These are phyloP conservation scores for Caenorhabditis sp. DNA, from an alignment of 2,888 invertebrate species.

Conservation along the genomic window DNA sequence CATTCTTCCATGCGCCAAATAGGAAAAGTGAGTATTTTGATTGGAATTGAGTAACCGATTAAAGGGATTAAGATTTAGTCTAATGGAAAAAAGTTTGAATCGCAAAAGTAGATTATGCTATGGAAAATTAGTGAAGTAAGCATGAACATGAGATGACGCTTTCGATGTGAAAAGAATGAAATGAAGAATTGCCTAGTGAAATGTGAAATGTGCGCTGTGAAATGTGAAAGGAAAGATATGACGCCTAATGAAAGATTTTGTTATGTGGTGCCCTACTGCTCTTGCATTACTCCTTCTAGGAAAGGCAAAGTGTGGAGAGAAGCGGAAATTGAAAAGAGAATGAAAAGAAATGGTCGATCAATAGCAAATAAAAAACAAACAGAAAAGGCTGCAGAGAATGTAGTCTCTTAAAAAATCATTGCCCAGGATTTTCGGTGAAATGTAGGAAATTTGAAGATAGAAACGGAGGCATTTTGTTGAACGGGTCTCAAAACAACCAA, in stretches of 20 bases:
- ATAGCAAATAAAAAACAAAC: too few relatives aligned
- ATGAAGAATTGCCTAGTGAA: not conserved
- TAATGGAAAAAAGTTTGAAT: not conserved
- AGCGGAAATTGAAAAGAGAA: not conserved
- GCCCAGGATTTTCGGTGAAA: too few relatives aligned
- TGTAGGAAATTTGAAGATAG: too few relatives aligned
- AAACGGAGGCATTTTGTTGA: too few relatives aligned
- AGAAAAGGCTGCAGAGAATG: too few relatives aligned
- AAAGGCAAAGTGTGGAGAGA: not conserved
- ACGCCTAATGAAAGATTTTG: not conserved
- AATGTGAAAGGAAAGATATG: not conserved
- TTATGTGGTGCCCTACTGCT: not conserved
- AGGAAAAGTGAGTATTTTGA: constrained; percentile 54
- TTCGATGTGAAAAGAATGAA: too few relatives aligned
- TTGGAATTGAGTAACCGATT: too few relatives aligned
- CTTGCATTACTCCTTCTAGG: not conserved
- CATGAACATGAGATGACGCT: too few relatives aligned
- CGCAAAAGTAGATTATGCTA: not conserved
- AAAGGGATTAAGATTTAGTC: too few relatives aligned
- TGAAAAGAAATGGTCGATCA: not conserved
- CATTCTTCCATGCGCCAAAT: constrained; percentile 36
- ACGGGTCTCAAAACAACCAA: too few relatives aligned
- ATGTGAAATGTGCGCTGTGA: not conserved
- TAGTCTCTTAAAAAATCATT: too few relatives aligned
- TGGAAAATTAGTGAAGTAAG: not conserved